Base-by-base conservation (phyloP, 2,797 vertebrate genomes). In the Tragopan temminckii region DNA sequence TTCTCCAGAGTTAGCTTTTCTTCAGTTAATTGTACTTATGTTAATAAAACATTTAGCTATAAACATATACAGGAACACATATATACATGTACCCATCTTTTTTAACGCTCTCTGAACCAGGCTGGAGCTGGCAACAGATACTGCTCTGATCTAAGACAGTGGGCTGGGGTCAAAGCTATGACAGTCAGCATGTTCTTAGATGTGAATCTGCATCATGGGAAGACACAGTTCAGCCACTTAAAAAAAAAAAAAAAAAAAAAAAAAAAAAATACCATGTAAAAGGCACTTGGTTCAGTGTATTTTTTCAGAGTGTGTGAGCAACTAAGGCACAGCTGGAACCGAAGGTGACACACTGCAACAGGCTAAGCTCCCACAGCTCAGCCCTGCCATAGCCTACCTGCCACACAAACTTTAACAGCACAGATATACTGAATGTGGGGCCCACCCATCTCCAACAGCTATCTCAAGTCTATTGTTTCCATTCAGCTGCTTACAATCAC, bases 401-500 rank as follows among this genome's bases (percentile, higher is more conserved):
- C 66, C 43, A 5, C 16, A 1, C 46, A 67, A 59, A n/a, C 64
- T 61, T 74, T 55, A 27, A 33, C 66, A 63, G 69, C 4, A 2
- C 50, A 92, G 90, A 89, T 20, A 40, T 23, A 19, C 25, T 14
- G 76, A n/a, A 0, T 5, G 21, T 16, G 74, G 66, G 72, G 40
- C 79, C 76, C 93, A 72, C 94, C 93, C 89, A 84, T 13, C 33
- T 79, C 62, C 87, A 55, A 21, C 21, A 59, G 90, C 89, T 93
- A 38, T 29, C 4, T 13, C 66, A 83, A 59, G 23, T 74, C 90
- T 88, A 95, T 96, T 95, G 94, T 96, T 96, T 74, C 33, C 82
- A 75, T 66, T 83, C 90, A 83, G 90, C 89, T 93, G 76, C 84
- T 90, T 76, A 91, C 55, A 96, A 95, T 95, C 95, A 85, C 72